Base-by-base conservation (phyloP, 2,797 vertebrate species). In the Hypotaenidia philippensis region DNA sequence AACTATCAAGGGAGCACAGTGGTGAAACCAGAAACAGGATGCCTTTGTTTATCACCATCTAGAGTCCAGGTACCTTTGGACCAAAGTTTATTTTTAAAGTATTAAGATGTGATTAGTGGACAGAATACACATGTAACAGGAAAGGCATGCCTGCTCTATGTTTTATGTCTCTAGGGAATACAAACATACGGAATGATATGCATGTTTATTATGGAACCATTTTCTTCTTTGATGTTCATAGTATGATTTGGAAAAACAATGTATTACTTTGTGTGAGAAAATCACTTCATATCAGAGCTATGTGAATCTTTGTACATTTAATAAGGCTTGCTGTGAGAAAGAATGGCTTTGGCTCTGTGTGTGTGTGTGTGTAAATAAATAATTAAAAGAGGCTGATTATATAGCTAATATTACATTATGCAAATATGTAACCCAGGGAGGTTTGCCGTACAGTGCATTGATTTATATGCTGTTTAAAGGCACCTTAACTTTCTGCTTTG, bases 371-470 rank as follows among this genome's bases (percentile, higher is more conserved):
- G 5, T 1, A 59, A 91, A 63, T 60, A 95, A 96, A 93, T 91
- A 91, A 95, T 94, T 91, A 83, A 84, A 86, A 81, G 31, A 72
- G 27, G 16, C 57, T 86, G 69, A 93, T 91, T 81, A 66, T 84
- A 47, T 63, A 78, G 87, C 41, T 91, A 93, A 91, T 94, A 83
- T 59, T 86, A 55, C 61, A 83, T 94, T 92, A 96, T 80, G 65
- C 69, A 94, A 94, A 92, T 95, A 72, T 22, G 45, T 23, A 94
- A 72, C 26, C 55, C 79, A 57, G 59, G 49, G 65, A 90, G 82
- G 14, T 87, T 91, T 94, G 47, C 18, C 26, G 83, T 44, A 86
- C 21, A 83, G 69, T 78, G 17, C 10, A n/a, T 49, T 86, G 36
- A 86, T 89, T 92, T 91, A 81, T 86, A 71, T 65, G 65, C 32